Evolutionary conservation across 2,888 invertebrate species (phyloP), one percentile per base, ranked within the genome.

Genomic region (Orchestes rusci): DNA sequence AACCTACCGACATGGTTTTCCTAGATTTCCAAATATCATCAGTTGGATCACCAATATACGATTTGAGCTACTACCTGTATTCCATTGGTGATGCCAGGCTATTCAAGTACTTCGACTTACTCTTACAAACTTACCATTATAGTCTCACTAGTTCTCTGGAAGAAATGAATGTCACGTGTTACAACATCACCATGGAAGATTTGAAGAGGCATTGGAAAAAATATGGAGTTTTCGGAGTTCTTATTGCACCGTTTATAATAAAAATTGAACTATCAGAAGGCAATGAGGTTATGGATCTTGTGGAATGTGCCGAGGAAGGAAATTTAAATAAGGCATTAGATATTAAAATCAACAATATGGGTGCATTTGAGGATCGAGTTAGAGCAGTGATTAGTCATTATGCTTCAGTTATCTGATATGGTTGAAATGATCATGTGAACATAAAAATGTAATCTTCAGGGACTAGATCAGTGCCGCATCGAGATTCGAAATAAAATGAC

Each of bases 31-130:
- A 61, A 43, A 18, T 61, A 7, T 53, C 56, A 2, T 42, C 52
- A 16, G 29, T 58, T 2, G 55, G 54, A 1, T 57, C 59, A 1
- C 60, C 60, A 13, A 47, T 58, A 8, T 48, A 52, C 29, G 61
- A 61, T 47, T 45, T 61, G 13, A 58, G 59, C 3, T 61, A 60
- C 38, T 60, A 57, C 36, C 43, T 61, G 3, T 61, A 61, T 38
- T 34, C 51, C 5, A 53, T 55, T 15, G 53, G 53, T 1, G 58
- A 59, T 31, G 48, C 50, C 32, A 12, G 48, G 4, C 46, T 53
- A 3, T 38, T 60, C 4, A 44, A 60, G 8, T 43, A 60, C 16
- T 53, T 57, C 32, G 57, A 60, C 42, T 46, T 53, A 15, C 49
- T 61, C 2, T 43, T 61, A 1, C 48, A 52, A 45, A 52, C 55